Base-by-base conservation (phyloP, 2,888 invertebrate genomes). In the Drosophila anomalata region DNA sequence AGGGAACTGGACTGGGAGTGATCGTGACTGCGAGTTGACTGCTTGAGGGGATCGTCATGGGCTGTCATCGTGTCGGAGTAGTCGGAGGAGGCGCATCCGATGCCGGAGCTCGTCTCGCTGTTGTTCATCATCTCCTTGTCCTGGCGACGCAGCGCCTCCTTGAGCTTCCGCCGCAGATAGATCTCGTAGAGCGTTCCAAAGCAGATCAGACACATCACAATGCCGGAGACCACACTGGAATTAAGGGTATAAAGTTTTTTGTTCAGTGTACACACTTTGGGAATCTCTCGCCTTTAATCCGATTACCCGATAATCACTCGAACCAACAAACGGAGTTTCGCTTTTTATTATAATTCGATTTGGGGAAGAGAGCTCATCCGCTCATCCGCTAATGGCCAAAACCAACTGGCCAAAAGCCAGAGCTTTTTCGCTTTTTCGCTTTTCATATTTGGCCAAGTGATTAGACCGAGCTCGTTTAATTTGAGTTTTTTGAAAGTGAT, bases 121-220 rank as follows among this genome's bases (percentile, higher is more conserved):
- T 90, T 90, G 71, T 90, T 91, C 82, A 91, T 88, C 90, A 91
- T 90, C 76, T 92, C 91, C 65, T 91, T 91, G 63, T 91, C 91
- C 75, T 91, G 90, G 29, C 77, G 87, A 4, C 88, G 89, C 42
- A 91, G 61, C 0, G 89, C 88, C 73, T 88, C 89, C 63, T 90
- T 89, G 20, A 90, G 76, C 33, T 88, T 87, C 1, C 80, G 84
- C 2, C 80, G 72, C 79, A 92, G 83, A 1, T 92, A 90, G 26
- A 95, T 91, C 91, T 97, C 97, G 90, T 96, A 97, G 0, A 92
- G 91, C 0, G 96, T 96, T 2, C 96, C 96, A 9, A 92, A 87
- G 20, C 94, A 88, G 85, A 96, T 93, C 55, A 96, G 90, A 0
- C 93, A 85, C 0, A 92, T 88, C 0, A 94, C 93, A 12, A 93